Evolutionary conservation across 2,797 vertebrate genomes (phyloP).

Genomic region (Apogon hyalosoma): DNA sequence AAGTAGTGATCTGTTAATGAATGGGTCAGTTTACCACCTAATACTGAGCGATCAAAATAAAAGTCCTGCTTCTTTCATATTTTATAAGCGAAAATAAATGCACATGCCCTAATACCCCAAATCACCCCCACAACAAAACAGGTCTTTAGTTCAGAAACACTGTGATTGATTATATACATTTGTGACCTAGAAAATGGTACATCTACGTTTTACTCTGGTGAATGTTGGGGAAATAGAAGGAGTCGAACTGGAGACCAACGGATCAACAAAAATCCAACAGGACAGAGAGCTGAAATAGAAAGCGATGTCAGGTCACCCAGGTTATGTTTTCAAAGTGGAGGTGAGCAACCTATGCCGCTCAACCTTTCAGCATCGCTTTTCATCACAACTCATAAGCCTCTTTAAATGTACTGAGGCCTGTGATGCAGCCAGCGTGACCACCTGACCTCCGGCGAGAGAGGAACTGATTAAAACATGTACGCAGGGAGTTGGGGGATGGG

Average conservation of each 20-base stretch:
- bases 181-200: too few relatives aligned
- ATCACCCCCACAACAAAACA: too few relatives aligned
- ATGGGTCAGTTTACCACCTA: too few relatives aligned
- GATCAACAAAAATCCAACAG: not conserved
- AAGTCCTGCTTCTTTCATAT: too few relatives aligned
- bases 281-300: conserved; percentile 7
- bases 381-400: conserved; percentile 57
- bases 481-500: conserved; percentile 53
- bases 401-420: conserved; percentile 49
- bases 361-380: conserved; percentile 41
- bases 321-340: conserved; percentile 35
- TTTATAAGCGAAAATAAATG: too few relatives aligned
- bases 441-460: conserved; percentile 64
- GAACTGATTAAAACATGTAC: conserved; percentile 67
- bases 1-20: too few relatives aligned
- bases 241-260: not conserved
- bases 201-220: too few relatives aligned
- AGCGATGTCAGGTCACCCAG: conserved; percentile 18
- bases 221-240: not conserved
- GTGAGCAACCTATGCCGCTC: conserved; percentile 20
- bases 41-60: too few relatives aligned
- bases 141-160: too few relatives aligned
- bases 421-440: conserved; percentile 52
- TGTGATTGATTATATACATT: too few relatives aligned
- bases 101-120: too few relatives aligned